Conservation (phyloP, 53 echinoderm and acorn worm genomes). For the Glandiceps talaboti region DNA sequence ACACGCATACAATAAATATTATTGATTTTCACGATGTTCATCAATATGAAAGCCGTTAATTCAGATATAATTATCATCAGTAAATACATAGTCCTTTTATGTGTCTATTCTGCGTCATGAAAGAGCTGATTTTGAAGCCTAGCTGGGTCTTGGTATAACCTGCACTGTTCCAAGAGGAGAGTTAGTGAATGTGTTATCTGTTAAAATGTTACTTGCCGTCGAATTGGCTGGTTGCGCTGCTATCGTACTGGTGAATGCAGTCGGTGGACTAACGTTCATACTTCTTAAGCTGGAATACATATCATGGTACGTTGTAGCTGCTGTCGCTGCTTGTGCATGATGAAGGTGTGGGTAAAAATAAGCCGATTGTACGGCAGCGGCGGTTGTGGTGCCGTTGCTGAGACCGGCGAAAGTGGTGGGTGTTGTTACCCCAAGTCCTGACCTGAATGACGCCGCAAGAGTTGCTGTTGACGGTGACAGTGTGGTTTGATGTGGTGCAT, state of each 20-base stretch:
- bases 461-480: slow-evolving; percentile 13
- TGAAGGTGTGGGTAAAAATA: background rate
- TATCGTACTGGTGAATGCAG: background rate
- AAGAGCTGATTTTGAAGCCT: too few species aligned
- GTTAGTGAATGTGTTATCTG: background rate
- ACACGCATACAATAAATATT: too few species aligned
- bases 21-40: too few species aligned
- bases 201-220: background rate
- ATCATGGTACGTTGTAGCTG: background rate
- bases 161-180: background rate
- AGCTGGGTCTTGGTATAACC: background rate
- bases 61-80: too few species aligned
- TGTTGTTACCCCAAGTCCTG: background rate
- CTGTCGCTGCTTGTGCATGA: background rate
- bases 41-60: too few species aligned
- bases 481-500: slow-evolving; percentile 33
- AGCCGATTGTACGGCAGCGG: background rate
- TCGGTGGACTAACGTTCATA: background rate
- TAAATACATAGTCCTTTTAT: too few species aligned
- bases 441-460: background rate
- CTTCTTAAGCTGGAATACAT: background rate
- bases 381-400: background rate
- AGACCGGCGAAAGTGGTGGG: background rate
- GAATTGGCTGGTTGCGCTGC: background rate
- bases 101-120: too few species aligned